Conservation (phyloP, 2,113 vertebrate species). For the Oryzias javanicus region DNA sequence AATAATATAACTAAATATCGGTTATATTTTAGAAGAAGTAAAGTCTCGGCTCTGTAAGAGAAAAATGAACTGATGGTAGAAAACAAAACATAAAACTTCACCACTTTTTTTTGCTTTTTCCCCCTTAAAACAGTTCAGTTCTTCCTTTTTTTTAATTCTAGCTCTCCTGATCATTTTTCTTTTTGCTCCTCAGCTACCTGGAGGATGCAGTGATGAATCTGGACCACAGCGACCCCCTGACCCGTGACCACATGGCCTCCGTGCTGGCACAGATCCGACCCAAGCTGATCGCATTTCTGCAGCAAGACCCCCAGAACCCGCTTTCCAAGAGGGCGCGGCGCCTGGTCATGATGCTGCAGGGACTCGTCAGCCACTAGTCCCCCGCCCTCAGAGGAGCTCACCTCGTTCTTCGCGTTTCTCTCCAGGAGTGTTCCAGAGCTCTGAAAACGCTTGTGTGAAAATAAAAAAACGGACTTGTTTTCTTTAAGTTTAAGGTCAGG, state of each 20-base stretch:
- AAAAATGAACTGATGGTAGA: too few species aligned
- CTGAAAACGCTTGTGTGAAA: too few species aligned
- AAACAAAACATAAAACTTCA: too few species aligned
- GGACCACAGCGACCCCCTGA: slow-evolving; percentile 93
- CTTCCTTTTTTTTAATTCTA: background rate
- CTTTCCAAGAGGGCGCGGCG: slow-evolving; percentile 87
- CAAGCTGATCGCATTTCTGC: slow-evolving; percentile 92
- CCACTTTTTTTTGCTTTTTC: background rate
- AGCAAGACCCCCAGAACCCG: slow-evolving; percentile 87
- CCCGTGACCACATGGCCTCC: slow-evolving; percentile 93
- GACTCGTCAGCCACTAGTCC: slow-evolving; percentile 86
- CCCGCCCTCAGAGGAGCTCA: background rate
- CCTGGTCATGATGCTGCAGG: slow-evolving; percentile 96
- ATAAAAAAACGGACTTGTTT: too few species aligned
- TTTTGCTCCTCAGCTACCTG: slow-evolving; percentile 82
- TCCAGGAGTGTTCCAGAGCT: slow-evolving; percentile 4
- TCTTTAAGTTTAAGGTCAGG: too few species aligned
- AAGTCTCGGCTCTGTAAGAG: too few species aligned
- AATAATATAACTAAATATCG: too few species aligned
- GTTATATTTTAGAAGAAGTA: too few species aligned
- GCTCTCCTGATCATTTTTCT: background rate
- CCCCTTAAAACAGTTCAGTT: background rate
- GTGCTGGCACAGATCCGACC: slow-evolving; percentile 91
- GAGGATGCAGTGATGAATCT: slow-evolving; percentile 97
- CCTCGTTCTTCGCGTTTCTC: rapidly evolving